Base-by-base conservation (phyloP, 1,140 invertebrate genomes). In the Pteromalus puparum region DNA sequence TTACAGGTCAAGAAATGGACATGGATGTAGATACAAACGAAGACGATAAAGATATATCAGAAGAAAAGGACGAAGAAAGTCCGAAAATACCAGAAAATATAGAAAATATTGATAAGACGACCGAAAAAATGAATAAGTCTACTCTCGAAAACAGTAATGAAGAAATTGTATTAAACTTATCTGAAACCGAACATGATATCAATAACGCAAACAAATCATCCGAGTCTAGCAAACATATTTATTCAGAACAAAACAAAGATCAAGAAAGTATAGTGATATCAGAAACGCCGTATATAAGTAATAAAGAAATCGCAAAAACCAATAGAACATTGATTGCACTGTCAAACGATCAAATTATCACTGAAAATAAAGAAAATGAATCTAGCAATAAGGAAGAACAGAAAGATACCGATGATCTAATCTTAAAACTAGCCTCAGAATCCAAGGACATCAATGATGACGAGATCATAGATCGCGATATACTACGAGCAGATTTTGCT, bases 231-330 rank as follows among this genome's bases (percentile, higher is more conserved):
- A 30, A 24, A 26, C 65, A 28, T 0, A 81, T 7, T 18, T 38
- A 82, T 9, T 67, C 7, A 48, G 10, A 78, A 24, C 18, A 48
- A 84, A 81, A 38, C 28, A 76, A 86, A 65, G 38, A 73, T 30
- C 46, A 48, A 83, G 77, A 85, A 78, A 72, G 13, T 80, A 65
- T 76, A 65, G 70, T n/a, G 46, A 81, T 75, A 80, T 28, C 42
- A 28, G 82, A 81, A 78, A 65, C 46, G 2, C 67, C 82, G 38
- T 61, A 73, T 30, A 84, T 84, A 61, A 87, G 72, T 82, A 81
- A 86, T 53, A 84, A 85, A 68, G 83, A 88, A 46, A 28, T 82
- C n/a, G 24, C n/a, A n/a, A 87, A 76, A 81, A 65, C 28, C 42
- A 48, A 46, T 80, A 46, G 2, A 84, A 4, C 28, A 13, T 84